Evolutionary conservation across 37 sponge, comb jelly and placozoan species (phyloP).

Genomic region (Crambe crambe): DNA sequence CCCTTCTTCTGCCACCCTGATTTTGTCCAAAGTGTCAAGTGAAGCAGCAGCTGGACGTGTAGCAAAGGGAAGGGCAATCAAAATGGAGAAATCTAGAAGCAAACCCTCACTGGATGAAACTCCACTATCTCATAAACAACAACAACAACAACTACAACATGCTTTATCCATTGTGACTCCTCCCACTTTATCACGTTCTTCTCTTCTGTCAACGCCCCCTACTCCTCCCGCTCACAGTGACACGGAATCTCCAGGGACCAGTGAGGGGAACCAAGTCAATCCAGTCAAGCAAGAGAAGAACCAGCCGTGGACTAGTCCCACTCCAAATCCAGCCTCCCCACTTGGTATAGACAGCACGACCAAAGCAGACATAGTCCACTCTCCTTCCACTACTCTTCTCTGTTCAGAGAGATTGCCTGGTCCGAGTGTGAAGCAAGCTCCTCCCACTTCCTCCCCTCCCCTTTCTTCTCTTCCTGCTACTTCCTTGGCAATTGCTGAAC

Average conservation of each 20-base stretch:
- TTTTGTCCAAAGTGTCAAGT: background rate
- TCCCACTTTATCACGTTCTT: no score
- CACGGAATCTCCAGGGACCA: background rate
- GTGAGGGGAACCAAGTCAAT: background rate
- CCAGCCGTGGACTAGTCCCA: conserved; percentile 3
- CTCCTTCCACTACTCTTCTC: background rate
- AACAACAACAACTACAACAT: background rate
- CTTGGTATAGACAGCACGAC: background rate
- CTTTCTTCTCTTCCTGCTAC: background rate
- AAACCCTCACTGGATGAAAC: background rate
- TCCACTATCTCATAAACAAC: background rate
- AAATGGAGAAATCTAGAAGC: background rate
- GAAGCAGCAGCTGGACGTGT: background rate
- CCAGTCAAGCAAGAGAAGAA: conserved; percentile 39
- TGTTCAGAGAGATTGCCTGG: conserved; percentile 26
- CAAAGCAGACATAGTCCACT: background rate
- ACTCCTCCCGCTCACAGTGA: background rate
- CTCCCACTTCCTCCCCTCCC: background rate
- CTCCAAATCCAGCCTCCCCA: background rate
- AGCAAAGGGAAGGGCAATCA: no score
- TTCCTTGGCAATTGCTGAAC: conserved; percentile 6
- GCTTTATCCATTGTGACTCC: no score
- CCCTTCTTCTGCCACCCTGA: no score
- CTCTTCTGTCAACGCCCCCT: background rate
- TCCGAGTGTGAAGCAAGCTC: background rate